phyloP scores from a whole-genome alignment of 2,797 vertebrate genomes.

The Cuniculus paca region DNA sequence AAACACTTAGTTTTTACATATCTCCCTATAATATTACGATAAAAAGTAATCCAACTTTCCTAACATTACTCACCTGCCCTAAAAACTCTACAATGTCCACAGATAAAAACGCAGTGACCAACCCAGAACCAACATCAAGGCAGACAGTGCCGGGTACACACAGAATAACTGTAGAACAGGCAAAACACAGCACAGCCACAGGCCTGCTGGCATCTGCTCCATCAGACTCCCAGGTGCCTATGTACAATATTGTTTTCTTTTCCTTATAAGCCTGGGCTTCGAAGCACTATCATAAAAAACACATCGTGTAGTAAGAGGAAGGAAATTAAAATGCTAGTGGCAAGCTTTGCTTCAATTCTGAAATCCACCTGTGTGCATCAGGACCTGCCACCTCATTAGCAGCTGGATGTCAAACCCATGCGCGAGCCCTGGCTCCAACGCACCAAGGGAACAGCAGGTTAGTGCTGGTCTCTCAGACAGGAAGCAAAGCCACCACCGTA shows the following conservation, averaged over 20 bases:
- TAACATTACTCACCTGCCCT: neutral
- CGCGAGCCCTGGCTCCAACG: too few relatives aligned
- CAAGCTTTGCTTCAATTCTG: neutral
- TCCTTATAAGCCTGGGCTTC: conserved; percentile 50
- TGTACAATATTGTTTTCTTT: neutral
- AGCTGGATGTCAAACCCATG: neutral
- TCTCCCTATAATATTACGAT: neutral
- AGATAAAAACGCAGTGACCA: neutral
- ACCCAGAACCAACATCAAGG: neutral
- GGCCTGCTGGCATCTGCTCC: conserved; percentile 71
- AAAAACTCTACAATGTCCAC: neutral
- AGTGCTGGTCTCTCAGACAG: neutral
- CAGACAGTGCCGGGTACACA: neutral
- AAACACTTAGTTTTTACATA: neutral
- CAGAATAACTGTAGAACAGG: conserved; percentile 44
- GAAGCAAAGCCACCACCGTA: neutral
- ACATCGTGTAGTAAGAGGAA: conserved; percentile 24
- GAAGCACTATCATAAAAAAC: conserved; percentile 38
- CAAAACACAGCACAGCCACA: conserved; percentile 35
- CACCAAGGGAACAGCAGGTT: neutral
- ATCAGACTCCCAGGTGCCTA: neutral
- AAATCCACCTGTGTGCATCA: neutral
- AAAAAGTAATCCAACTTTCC: neutral
- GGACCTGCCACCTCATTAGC: neutral
- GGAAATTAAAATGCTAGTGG: conserved; percentile 56